Evolutionary conservation across 2,888 invertebrate genomes (phyloP).

Genomic region (Amiota minor): DNA sequence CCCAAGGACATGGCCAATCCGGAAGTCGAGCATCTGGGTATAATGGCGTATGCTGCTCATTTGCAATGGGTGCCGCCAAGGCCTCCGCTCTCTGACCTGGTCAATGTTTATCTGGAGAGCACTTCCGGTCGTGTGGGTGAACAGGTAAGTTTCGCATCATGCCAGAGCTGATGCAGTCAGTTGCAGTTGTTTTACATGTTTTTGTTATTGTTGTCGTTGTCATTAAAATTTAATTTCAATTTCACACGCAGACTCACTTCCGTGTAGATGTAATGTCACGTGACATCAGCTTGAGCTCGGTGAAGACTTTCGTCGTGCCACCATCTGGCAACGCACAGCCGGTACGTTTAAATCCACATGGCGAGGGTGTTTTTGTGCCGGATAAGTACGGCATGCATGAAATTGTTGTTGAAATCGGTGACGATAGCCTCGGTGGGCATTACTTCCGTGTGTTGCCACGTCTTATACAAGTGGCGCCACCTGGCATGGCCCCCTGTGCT

Average conservation of each 20-base stretch:
- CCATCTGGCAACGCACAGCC: conserved; percentile 80
- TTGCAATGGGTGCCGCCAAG: conserved; percentile 91
- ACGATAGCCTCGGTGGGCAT: conserved; percentile 78
- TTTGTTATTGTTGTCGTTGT: conserved; percentile 52
- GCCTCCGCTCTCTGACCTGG: conserved; percentile 87
- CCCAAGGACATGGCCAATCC: conserved; percentile 96
- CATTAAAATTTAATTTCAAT: conserved; percentile 51
- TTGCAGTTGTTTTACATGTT: conserved; percentile 52
- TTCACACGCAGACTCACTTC: conserved; percentile 80
- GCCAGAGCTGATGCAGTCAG: neutral
- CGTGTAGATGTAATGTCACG: conserved; percentile 82
- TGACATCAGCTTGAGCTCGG: conserved; percentile 82
- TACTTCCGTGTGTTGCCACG: conserved; percentile 92
- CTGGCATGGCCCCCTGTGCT: conserved; percentile 96
- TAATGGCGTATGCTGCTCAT: conserved; percentile 97
- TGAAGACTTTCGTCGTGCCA: conserved; percentile 84
- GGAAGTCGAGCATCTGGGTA: conserved; percentile 95
- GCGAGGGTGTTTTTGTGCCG: conserved; percentile 89
- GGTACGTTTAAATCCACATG: conserved; percentile 80
- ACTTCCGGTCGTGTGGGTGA: conserved; percentile 90
- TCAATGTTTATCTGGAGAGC: conserved; percentile 85
- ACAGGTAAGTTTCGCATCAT: conserved; percentile 77
- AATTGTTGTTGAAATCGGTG: conserved; percentile 79
- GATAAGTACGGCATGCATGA: conserved; percentile 95
- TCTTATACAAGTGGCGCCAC: conserved; percentile 88